Evolutionary conservation across 2,113 vertebrate genomes (phyloP), one percentile per base, ranked within the genome.

Genomic region (Euleptes europaea): DNA sequence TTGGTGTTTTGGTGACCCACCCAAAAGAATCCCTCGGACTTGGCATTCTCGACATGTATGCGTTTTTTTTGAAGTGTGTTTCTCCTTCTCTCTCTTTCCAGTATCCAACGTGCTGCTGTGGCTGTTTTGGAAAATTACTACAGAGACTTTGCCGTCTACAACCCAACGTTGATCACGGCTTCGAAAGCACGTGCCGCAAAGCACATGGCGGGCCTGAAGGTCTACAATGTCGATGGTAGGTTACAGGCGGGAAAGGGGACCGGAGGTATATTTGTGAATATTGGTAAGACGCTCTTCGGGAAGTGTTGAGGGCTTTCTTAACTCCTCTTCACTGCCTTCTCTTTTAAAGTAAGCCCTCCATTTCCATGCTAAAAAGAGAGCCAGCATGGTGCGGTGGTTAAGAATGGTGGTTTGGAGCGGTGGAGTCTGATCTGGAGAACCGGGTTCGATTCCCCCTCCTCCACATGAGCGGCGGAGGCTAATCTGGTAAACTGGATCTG

Each of bases 41-140:
- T n/a, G n/a, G n/a, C n/a, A n/a, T n/a, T n/a, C n/a, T n/a, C n/a
- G n/a, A n/a, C n/a, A 51, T 70, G 11, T 38, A 33, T 60, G 1
- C 31, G n/a, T 35, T 14, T 23, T 28, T 54, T 17, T 12, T 3
- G 19, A 67, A 83, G 42, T 33, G 2, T 1, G 8, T 65, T 75
- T 66, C 13, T 0, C 74, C 67, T 21, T 4, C 23, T 40, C 82
- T 15, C 72, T 72, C 80, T 86, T 75, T 23, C 2, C 92, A 99
- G 98, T 93, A 98, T 99, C 91, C 98, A 99, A 91, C 95, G 97
- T 90, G 98, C 98, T n/a, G 98, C 98, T 13, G 88, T 99, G 90
- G 97, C 97, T 88, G 95, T 99, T 88, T 94, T 99, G 94, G 98
- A 99, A 94, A 98, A 97, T 89, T 99, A 99, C 96, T 98, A 99